Evolutionary conservation across 2,113 vertebrate genomes (phyloP).

Genomic region (Diglossa brunneiventris): DNA sequence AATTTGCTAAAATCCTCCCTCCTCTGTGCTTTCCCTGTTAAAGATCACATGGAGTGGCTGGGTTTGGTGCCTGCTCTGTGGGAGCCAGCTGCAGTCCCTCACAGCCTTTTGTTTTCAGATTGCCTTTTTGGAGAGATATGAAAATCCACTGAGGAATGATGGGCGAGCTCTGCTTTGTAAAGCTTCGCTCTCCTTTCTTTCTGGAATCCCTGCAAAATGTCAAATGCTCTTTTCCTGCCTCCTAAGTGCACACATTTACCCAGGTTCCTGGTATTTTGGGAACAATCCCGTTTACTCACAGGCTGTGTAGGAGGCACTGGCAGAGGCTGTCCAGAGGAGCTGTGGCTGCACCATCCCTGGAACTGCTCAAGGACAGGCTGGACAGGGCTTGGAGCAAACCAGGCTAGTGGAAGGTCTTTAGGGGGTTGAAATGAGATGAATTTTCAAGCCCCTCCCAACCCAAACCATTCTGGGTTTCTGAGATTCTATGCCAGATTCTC

Average conservation of each 20-base stretch:
- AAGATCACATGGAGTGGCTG: background rate
- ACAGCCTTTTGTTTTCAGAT: slow-evolving; percentile 13
- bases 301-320: background rate
- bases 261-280: background rate
- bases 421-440: background rate
- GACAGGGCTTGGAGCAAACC: background rate
- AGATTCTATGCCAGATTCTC: background rate
- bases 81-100: background rate
- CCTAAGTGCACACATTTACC: background rate
- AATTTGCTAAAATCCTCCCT: background rate
- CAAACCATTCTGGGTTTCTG: background rate
- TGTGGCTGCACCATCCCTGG: background rate
- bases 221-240: background rate
- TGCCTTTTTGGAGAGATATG: background rate
- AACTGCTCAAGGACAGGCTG: background rate
- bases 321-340: background rate
- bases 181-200: background rate
- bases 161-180: background rate
- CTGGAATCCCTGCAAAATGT: background rate
- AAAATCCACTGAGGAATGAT: background rate
- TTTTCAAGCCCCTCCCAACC: background rate
- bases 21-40: background rate
- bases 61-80: background rate
- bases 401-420: background rate
- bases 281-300: background rate